Evolutionary conservation across 2,888 invertebrate species (phyloP), one percentile per base, ranked within the genome.

Genomic region (Idaea biselata): DNA sequence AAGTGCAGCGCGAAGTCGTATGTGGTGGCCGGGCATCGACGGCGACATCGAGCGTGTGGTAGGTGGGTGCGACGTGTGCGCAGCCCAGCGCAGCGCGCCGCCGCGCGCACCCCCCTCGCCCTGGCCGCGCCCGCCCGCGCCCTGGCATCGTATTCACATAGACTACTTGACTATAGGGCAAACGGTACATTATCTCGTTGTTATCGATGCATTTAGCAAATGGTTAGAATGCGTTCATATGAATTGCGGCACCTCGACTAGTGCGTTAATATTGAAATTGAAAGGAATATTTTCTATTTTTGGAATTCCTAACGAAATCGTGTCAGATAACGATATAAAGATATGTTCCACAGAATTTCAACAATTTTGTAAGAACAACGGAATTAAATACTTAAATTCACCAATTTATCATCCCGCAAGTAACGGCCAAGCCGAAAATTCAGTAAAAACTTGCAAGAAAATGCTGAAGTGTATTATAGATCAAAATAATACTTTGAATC

Each of bases 271-370:
- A 16, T n/a, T 16, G 0, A 68, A 68, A 58, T 32, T 71, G 6
- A 71, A 66, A 31, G 17, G 62, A 31, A 55, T 69, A 8, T 69
- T 69, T 63, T 68, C 66, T 16, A 60, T 18, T 6, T 69, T 68
- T 17, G 70, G 70, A 16, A 65, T 73, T n/a, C 73, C 73, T 8
- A 61, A 58, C 16, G 33, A 44, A 0, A 58, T 73, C 17, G 67
- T 70, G 7, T 73, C 73, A 1, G 73, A 73, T 55, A 72, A 70
- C 54, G 71, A 73, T 62, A 63, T 63, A 14, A 70, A 70, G 61
- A 70, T 70, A 31, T 60, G 58, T 55, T 69, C 65, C 2, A 32
- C 17, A 0, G 69, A 71, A 62, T 73, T 73, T 63, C 25, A 55
- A 2, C 6, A 55, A 16, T 70, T 69, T 62, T 73, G 71, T 65